Percentiles rank a stretch among this genome's conserved stretches.
Evolutionary conservation across 2,888 invertebrate genomes (phyloP).

Genomic region (Spialia ferax): DNA sequence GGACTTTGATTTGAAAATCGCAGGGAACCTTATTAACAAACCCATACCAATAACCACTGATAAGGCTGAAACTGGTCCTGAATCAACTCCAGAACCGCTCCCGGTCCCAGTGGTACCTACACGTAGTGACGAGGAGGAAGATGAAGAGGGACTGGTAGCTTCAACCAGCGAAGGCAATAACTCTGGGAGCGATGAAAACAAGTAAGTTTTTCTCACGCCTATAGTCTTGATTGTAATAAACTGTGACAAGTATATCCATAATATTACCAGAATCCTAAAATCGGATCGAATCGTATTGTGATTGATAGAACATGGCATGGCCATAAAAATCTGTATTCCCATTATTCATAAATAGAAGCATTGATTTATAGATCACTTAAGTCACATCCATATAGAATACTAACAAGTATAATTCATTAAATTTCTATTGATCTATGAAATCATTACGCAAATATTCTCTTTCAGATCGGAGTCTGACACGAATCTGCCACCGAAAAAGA

Average conservation of each 20-base stretch:
- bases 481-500: conserved; percentile 90
- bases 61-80: conserved; percentile 78
- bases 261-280: too few species aligned
- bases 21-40: conserved; percentile 87
- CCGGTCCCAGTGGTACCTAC: conserved; percentile 89
- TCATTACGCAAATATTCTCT: conserved; percentile 43
- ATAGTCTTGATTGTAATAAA: background rate
- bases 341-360: too few species aligned
- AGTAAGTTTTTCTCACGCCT: conserved; percentile 76
- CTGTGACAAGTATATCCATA: too few species aligned
- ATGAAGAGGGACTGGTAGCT: conserved; percentile 93
- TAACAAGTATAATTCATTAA: background rate
- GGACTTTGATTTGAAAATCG: conserved; percentile 84
- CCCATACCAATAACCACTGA: conserved; percentile 58
- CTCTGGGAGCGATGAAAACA: conserved; percentile 94
- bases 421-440: background rate
- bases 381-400: too few species aligned
- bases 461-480: conserved; percentile 89
- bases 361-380: too few species aligned
- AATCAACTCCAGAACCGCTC: conserved; percentile 88
- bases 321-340: too few species aligned
- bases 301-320: too few species aligned
- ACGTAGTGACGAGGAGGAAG: conserved; percentile 88
- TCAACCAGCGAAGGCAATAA: conserved; percentile 94
- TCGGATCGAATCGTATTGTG: too few species aligned